Evolutionary conservation across 2,113 vertebrate genomes (phyloP).

Genomic region (Narcine bancroftii): DNA sequence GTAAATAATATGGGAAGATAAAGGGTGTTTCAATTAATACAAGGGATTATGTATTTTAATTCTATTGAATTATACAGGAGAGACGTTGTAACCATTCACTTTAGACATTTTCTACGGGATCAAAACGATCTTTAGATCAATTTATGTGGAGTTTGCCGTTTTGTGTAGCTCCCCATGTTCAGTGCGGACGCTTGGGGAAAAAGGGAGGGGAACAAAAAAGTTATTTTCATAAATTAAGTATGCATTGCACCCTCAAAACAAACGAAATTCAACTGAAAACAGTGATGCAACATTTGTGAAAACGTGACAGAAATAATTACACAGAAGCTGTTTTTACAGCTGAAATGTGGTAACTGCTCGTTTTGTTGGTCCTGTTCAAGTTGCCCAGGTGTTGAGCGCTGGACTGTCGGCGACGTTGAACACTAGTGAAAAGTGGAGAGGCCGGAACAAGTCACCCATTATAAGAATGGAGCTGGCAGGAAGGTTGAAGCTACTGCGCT

Average conservation of each 20-base stretch:
- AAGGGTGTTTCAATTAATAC: background rate
- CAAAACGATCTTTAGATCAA: background rate
- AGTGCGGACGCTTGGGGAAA: background rate
- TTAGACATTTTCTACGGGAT: background rate
- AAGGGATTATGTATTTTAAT: background rate
- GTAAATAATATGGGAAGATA: no score
- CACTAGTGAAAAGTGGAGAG: background rate
- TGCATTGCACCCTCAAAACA: conserved; percentile 14
- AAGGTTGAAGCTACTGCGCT: background rate
- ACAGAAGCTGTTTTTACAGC: conserved; percentile 14
- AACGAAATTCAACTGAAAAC: conserved; percentile 16
- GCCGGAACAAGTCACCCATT: background rate
- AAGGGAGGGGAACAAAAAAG: background rate
- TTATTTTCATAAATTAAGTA: conserved; percentile 10
- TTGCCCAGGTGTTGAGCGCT: background rate
- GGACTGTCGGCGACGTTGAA: background rate
- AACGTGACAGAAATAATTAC: conserved; percentile 9
- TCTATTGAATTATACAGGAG: background rate
- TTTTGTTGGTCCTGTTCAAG: conserved; percentile 25
- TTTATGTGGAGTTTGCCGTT: background rate
- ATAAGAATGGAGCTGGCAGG: background rate
- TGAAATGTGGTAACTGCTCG: conserved; percentile 16
- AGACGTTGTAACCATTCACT: background rate
- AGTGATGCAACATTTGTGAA: conserved; percentile 7
- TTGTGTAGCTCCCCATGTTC: no score